Evolutionary conservation across 2,113 vertebrate species (phyloP).

Genomic region (Poecilia latipinna): DNA sequence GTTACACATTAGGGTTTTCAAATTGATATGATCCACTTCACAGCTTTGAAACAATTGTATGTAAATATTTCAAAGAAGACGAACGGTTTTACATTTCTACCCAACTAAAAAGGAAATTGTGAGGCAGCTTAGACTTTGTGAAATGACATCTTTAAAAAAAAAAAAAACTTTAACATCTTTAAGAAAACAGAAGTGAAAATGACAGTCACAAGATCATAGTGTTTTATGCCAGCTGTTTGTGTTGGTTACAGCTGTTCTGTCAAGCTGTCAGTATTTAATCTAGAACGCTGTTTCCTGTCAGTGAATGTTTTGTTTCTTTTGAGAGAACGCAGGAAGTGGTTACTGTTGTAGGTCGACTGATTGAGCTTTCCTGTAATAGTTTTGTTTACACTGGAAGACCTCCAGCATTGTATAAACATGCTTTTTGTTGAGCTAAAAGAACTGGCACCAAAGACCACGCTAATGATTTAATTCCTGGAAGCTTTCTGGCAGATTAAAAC

Average conservation of each 20-base stretch:
- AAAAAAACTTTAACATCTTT: not conserved
- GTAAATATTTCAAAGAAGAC: not conserved
- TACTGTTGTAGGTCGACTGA: not conserved
- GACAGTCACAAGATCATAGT: constrained; percentile 24
- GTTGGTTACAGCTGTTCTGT: constrained; percentile 15
- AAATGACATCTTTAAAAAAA: not conserved
- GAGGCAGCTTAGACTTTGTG: not conserved
- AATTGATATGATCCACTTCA: too few relatives aligned
- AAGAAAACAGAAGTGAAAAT: constrained; percentile 50
- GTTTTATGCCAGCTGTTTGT: constrained; percentile 16
- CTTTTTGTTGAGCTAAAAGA: not conserved
- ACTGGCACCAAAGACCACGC: not conserved
- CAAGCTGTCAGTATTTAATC: not conserved
- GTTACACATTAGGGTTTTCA: too few relatives aligned
- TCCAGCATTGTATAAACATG: not conserved
- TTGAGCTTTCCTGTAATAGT: not conserved
- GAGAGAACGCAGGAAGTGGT: constrained; percentile 11
- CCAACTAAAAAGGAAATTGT: constrained; percentile 2
- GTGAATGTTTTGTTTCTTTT: constrained; percentile 15
- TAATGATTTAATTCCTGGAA: not conserved
- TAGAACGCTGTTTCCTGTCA: constrained; percentile 3
- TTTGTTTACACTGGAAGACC: constrained; percentile 1
- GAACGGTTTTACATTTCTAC: not conserved
- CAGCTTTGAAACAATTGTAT: not conserved
- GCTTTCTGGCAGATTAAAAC: too few relatives aligned